phyloP scores from a whole-genome alignment of 1,140 invertebrate species.

The Sitodiplosis mosellana region DNA sequence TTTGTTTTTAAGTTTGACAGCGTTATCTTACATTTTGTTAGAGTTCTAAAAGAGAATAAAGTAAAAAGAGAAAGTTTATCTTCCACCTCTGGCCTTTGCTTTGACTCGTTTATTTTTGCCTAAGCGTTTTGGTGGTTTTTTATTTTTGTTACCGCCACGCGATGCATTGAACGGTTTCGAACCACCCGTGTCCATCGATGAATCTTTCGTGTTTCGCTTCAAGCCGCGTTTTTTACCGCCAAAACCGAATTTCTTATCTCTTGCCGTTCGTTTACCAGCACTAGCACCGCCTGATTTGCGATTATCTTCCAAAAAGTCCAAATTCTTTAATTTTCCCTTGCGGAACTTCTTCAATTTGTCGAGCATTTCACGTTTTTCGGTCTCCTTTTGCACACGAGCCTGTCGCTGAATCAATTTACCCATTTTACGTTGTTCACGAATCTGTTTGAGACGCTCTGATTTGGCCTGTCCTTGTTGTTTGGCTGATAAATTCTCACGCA shows the following conservation, averaged over 20 bases:
- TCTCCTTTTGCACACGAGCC: constrained; percentile 54
- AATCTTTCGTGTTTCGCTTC: constrained; percentile 77
- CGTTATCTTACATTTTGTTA: too few species aligned
- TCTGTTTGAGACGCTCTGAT: constrained; percentile 73
- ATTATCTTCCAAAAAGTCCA: constrained; percentile 71
- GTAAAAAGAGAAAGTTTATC: neutral
- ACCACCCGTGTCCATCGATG: constrained; percentile 32
- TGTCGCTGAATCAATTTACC: constrained; percentile 68
- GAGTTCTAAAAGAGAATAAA: too few species aligned
- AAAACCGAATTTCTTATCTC: constrained; percentile 83
- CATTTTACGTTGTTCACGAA: constrained; percentile 81
- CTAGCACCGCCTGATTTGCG: constrained; percentile 27
- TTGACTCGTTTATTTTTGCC: neutral
- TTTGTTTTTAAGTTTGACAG: too few species aligned
- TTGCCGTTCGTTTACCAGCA: constrained; percentile 40
- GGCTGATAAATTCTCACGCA: constrained; percentile 63
- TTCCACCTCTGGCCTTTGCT: neutral
- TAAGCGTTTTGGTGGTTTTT: neutral
- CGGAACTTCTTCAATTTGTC: constrained; percentile 70
- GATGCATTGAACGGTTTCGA: constrained; percentile 5
- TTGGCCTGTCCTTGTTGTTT: constrained; percentile 69
- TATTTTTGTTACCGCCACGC: neutral
- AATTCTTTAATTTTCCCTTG: constrained; percentile 58
- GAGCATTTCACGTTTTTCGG: constrained; percentile 60
- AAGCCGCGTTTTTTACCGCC: constrained; percentile 85